These are phyloP conservation scores for Ochropacha duplaris DNA, from an alignment of 2,888 invertebrate genomes.

Conservation along the genomic window DNA sequence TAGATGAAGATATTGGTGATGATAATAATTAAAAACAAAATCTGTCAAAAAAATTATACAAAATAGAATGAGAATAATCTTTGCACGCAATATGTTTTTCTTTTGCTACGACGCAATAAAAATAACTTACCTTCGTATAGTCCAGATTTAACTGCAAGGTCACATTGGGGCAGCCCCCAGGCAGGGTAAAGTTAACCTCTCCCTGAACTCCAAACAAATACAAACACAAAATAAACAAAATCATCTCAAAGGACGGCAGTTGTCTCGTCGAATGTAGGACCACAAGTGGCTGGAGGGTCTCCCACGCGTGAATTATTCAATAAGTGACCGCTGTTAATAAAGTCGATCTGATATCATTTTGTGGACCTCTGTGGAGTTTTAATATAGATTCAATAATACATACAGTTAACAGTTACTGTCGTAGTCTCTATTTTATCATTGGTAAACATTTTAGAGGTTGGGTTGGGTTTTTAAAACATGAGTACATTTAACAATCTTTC, in stretches of 20 bases:
- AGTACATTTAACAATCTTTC: too few relatives aligned
- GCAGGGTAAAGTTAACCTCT: constrained; percentile 58
- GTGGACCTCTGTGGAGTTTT: not conserved
- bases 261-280: constrained; percentile 30
- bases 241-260: constrained; percentile 42
- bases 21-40: too few relatives aligned
- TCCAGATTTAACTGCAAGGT: constrained; percentile 70
- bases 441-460: too few relatives aligned
- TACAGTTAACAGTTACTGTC: too few relatives aligned
- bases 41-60: too few relatives aligned
- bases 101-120: not conserved
- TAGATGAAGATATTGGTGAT: too few relatives aligned
- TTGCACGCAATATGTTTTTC: not conserved
- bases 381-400: not conserved
- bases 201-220: constrained; percentile 40
- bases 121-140: constrained; percentile 60
- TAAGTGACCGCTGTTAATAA: constrained; percentile 53
- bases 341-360: constrained; percentile 34
- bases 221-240: constrained; percentile 41
- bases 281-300: constrained; percentile 47
- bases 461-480: too few relatives aligned
- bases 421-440: too few relatives aligned
- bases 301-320: constrained; percentile 74
- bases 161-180: constrained; percentile 66
- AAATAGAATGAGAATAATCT: not conserved